Conservation (phyloP, 2,797 vertebrate genomes). For the Lates japonicus region DNA sequence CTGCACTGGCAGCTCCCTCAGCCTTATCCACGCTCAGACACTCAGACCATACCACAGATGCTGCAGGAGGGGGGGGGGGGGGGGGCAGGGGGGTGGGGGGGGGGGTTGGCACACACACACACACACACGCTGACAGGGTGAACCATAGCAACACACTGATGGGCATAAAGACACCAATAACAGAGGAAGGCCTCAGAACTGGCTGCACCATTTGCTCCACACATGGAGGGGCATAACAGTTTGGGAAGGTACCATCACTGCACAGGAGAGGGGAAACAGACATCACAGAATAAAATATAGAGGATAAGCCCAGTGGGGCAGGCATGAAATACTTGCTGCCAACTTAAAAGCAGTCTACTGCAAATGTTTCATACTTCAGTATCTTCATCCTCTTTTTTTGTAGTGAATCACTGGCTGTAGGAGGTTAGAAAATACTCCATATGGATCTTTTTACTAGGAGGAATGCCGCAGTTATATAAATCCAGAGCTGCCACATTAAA, state of each 20-base stretch:
- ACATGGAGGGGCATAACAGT: conserved; percentile 47
- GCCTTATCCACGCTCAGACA: conserved; percentile 70
- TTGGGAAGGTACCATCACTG: conserved; percentile 60
- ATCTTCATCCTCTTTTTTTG: conserved; percentile 14
- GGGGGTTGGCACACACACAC: neutral
- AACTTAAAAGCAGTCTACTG: conserved; percentile 27
- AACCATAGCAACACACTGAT: conserved; percentile 77
- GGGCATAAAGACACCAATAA: conserved; percentile 69
- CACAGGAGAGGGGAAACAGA: conserved; percentile 33
- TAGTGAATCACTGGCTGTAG: neutral
- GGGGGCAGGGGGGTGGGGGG: neutral
- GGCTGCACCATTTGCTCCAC: conserved; percentile 70
- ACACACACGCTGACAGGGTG: conserved; percentile 50
- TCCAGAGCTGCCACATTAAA: conserved; percentile 20
- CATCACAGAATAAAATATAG: conserved; percentile 40
- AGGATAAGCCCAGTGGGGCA: conserved; percentile 35
- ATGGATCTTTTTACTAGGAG: conserved; percentile 4
- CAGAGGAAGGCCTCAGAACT: conserved; percentile 64
- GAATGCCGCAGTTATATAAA: conserved; percentile 3
- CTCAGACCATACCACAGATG: conserved; percentile 74
- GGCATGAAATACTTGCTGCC: conserved; percentile 31
- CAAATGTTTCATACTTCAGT: conserved; percentile 35
- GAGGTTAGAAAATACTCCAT: conserved; percentile 17
- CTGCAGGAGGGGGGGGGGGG: conserved; percentile 10
- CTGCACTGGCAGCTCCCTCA: conserved; percentile 75